Base-by-base conservation (phyloP, 1,140 invertebrate genomes). In the Drosophila pseudoobscura region DNA sequence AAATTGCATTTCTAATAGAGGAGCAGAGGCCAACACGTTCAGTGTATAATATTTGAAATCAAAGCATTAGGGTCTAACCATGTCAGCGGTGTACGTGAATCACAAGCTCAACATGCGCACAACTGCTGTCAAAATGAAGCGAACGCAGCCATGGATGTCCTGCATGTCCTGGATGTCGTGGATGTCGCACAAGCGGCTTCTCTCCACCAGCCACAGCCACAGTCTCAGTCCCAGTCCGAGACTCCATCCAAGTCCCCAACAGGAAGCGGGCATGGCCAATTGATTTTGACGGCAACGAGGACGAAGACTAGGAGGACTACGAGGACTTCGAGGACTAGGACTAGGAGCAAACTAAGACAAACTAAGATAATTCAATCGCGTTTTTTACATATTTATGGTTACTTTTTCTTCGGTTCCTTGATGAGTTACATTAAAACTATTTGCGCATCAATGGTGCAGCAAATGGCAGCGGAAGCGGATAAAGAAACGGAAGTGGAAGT, bases 21-120 rank as follows among this genome's bases (percentile, higher is more conserved):
- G 4, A 39, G 80, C 60, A 49, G 58, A 56, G 56, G 60, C 50
- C 50, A 78, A 55, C 58, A 66, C 49, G 78, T 76, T 74, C 71
- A 65, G 69, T 84, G 78, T 89, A 91, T 89, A 91, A 91, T 91
- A 91, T 91, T 91, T 91, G 89, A 91, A 91, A 91, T 91, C 89
- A 90, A 89, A 91, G 85, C 85, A 71, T 65, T 74, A 78, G 79
- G 76, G 65, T 80, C 79, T 75, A 62, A 77, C 70, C 66, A 80
- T 91, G 89, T 73, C 78, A 61, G 59, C 49, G 75, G 51, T 52
- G 55, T 54, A 57, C 57, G 46, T 72, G 68, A 79, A 76, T 26
- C 80, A 80, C 63, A 84, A 89, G 82, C 71, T 90, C 70, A 89
- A 75, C 75, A 87, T 80, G 85, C 72, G 75, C 63, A 91, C 89